Evolutionary conservation across 2,888 invertebrate species (phyloP), one percentile per base, ranked within the genome.

Genomic region (Heliconius ethilla): DNA sequence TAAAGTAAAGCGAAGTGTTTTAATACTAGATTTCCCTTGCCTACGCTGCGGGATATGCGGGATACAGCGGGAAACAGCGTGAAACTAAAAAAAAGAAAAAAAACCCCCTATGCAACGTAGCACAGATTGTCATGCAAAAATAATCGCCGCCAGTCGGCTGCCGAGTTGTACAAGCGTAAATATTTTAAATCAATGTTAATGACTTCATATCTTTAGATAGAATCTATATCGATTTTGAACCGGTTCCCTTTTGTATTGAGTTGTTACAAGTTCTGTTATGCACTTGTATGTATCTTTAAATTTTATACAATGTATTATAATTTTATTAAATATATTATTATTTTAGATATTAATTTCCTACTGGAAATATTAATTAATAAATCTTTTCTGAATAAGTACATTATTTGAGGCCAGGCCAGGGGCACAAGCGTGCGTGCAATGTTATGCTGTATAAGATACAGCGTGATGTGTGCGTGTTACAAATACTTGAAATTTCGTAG

Each of bases 111-210:
- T 77, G 70, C 70, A 67, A 33, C 37, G 45, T 75, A 59, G 66
- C 51, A 27, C 37, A 70, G 33, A 89, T 92, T 92, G 91, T 91
- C 88, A 92, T 92, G 92, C 89, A 90, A 90, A 92, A 92, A 88
- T 88, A 87, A 89, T 87, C 87, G 87, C 88, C n/a, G n/a, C 59
- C 25, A 25, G 2, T 27, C 63, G 27, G 86, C 88, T 9, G 37
- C 25, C 62, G 73, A 62, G 66, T 65, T 85, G 89, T 84, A 89
- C 84, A 83, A 81, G 86, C 83, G 87, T 90, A 89, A 91, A 91
- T 91, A 91, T 91, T 90, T 89, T 88, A 91, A 92, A 90, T 89
- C 88, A 87, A 91, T 90, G 89, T 73, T 73, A 75, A 78, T 75
- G 78, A 75, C 72, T 79, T 67, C 75, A 78, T 76, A 81, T 80